Base-by-base conservation (phyloP, 2,888 invertebrate species). In the Frankliniella fusca region DNA sequence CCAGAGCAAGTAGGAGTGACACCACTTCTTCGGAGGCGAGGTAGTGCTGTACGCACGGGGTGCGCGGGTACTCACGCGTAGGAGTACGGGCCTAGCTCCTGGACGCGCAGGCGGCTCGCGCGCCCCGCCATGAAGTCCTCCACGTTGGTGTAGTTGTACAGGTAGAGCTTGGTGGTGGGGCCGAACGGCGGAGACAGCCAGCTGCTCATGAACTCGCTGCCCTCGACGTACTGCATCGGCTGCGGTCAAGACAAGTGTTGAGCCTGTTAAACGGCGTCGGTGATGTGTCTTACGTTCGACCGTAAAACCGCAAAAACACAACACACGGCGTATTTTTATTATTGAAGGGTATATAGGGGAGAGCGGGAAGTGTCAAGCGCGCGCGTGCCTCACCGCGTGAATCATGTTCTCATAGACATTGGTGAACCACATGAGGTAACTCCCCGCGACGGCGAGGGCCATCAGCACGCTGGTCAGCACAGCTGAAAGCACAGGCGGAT, bases 91-190 rank as follows among this genome's bases (percentile, higher is more conserved):
- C 94, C 94, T 0, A 92, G 87, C 85, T 96, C 95, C 81, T 92
- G 86, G 0, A 96, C 92, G 28, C 89, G 89, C 0, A 95, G 89
- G 85, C 92, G 94, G 0, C 88, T 86, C 11, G 83, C 83, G 20
- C 82, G 27, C 0, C 92, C 92, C 0, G 85, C 87, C 81, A 90
- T 88, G 83, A 91, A 93, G 0, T 90, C 89, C 0, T 91, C 88
- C 84, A 93, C 91, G 87, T 96, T 96, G 15, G 95, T 95, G 85
- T 96, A 95, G 87, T 96, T 95, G 89, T 95, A 96, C 23, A 95
- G 88, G 86, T 93, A 90, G 0, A 95, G 90, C 82, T 91, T 91
- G 86, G 92, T 89, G 0, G 90, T 85, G 0, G 92, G 90, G 18
- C 90, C 89, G 0, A 92, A 90, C 0, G 91, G 89, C 0, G 94